phyloP scores from a whole-genome alignment of 2,113 vertebrate species.

The Bolborhynchus lineola region DNA sequence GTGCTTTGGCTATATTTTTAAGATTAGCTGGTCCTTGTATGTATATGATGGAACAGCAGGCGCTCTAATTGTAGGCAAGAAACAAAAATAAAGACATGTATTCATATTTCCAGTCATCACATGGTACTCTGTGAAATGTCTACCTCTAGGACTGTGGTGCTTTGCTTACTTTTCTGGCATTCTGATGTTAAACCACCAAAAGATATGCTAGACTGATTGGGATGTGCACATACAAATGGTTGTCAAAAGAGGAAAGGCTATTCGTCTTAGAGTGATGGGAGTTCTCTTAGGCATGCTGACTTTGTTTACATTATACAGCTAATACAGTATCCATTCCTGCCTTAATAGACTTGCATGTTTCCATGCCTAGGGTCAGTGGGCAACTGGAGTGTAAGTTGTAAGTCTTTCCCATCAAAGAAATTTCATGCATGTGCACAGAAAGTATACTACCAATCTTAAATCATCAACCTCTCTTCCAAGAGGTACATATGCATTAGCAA shows the following conservation, averaged over 20 bases:
- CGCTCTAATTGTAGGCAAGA: not conserved
- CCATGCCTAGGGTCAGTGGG: not conserved
- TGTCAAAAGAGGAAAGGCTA: not conserved
- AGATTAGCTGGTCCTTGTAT: not conserved
- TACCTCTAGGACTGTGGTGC: not conserved
- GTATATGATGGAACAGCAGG: not conserved
- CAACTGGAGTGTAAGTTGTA: not conserved
- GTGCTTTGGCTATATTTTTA: not conserved
- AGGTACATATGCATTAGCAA: not conserved
- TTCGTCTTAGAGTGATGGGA: not conserved
- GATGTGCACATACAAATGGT: too few species aligned
- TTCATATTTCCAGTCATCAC: not conserved
- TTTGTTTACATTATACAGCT: not conserved
- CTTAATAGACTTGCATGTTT: not conserved
- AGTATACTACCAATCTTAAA: not conserved
- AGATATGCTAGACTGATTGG: not conserved
- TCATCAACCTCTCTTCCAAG: not conserved
- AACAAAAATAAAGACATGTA: not conserved
- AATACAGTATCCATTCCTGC: not conserved
- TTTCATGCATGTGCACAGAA: fast-evolving
- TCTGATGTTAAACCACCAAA: not conserved
- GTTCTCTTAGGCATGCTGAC: fast-evolving
- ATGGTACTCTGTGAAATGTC: not conserved
- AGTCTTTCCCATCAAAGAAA: not conserved
- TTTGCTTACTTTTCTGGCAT: not conserved